Evolutionary conservation across 2,888 invertebrate species (phyloP), one percentile per base, ranked within the genome.

Genomic region (Automeris io): DNA sequence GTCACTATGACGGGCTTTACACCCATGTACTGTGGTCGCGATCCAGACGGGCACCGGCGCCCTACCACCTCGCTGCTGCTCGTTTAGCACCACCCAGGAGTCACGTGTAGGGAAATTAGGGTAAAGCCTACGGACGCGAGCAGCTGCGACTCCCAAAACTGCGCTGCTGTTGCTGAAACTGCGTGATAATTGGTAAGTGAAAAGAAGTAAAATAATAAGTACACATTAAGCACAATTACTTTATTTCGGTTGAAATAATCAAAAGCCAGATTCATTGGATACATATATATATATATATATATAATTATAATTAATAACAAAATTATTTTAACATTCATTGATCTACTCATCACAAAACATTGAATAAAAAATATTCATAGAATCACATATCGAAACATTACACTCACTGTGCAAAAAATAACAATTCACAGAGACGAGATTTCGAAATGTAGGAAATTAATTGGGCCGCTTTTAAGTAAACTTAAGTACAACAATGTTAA

Each of bases 171-270:
- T n/a, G n/a, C n/a, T n/a, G n/a, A n/a, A n/a, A n/a, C n/a, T n/a
- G n/a, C n/a, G n/a, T n/a, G n/a, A n/a, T n/a, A n/a, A n/a, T n/a
- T n/a, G n/a, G n/a, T n/a, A n/a, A n/a, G n/a, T n/a, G n/a, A n/a
- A n/a, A n/a, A n/a, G n/a, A n/a, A n/a, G n/a, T n/a, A n/a, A n/a
- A n/a, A n/a, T n/a, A n/a, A n/a, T n/a, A n/a, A n/a, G n/a, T n/a
- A n/a, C n/a, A n/a, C n/a, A 49, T 48, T 45, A 59, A 66, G 61
- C 42, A 47, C 64, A 65, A 61, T 62, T 70, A 69, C 55, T 70
- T 63, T 68, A 72, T 66, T 77, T 61, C 57, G 58, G 60, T 68
- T 67, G 62, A 57, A 59, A 61, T 22, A 63, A 59, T 56, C 54
- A 66, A 61, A 63, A 67, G 70, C 67, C 55, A 55, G 16, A 29